These are phyloP conservation scores for Petrocephalus zakoni DNA, from an alignment of 2,113 vertebrate genomes.

Conservation along the genomic window DNA sequence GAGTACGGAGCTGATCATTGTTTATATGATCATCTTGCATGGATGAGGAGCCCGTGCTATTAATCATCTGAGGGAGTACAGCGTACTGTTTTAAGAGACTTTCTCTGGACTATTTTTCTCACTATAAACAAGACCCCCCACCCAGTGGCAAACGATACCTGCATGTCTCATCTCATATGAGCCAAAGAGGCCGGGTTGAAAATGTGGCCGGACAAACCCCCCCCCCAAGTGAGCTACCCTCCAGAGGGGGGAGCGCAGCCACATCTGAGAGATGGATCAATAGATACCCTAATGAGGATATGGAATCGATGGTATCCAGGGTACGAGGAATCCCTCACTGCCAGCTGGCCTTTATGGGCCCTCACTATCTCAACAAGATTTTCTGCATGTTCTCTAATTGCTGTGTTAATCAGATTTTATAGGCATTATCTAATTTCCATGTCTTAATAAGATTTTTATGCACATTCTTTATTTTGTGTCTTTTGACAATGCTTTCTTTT, in stretches of 20 bases:
- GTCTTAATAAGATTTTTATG: background rate
- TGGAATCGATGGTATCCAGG: constrained; percentile 2
- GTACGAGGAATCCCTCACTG: background rate
- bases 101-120: background rate
- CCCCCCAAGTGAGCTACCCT: background rate
- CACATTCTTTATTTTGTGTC: background rate
- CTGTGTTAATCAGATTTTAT: background rate
- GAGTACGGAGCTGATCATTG: background rate
- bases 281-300: constrained; percentile 13
- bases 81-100: background rate
- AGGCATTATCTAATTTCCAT: background rate
- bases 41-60: background rate
- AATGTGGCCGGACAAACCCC: background rate
- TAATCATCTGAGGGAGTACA: background rate
- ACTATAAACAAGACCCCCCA: background rate
- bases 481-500: background rate
- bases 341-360: background rate
- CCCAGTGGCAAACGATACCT: background rate
- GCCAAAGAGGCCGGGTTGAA: background rate
- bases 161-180: background rate
- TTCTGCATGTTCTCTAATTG: background rate
- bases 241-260: background rate
- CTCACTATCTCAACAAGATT: background rate
- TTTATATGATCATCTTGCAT: background rate
- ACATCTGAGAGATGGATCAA: background rate